Conservation (phyloP, 1,140 invertebrate genomes). For the Chrysoperla carnea region DNA sequence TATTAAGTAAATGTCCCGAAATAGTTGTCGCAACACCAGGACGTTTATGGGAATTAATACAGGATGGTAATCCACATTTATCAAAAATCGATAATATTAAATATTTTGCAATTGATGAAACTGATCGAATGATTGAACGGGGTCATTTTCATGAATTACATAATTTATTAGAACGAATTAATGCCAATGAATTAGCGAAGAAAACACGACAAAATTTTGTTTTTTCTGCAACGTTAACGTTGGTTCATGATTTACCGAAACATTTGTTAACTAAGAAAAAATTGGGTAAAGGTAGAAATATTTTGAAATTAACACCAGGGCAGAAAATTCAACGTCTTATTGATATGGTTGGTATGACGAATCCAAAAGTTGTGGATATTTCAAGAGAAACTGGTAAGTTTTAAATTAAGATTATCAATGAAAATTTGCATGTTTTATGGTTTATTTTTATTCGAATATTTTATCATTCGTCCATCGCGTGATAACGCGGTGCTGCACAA, state of each 20-base stretch:
- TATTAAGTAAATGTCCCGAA: slow-evolving; percentile 69
- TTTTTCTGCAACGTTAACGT: slow-evolving; percentile 92
- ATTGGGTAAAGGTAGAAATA: slow-evolving; percentile 29
- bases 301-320: slow-evolving; percentile 42
- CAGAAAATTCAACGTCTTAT: slow-evolving; percentile 57
- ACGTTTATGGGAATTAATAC: slow-evolving; percentile 81
- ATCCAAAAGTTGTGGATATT: slow-evolving; percentile 87
- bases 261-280: slow-evolving; percentile 50
- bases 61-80: slow-evolving; percentile 58
- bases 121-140: slow-evolving; percentile 93
- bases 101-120: slow-evolving; percentile 94
- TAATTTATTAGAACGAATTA: slow-evolving; percentile 63
- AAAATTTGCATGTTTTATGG: too few species aligned
- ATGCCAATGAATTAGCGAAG: slow-evolving; percentile 39
- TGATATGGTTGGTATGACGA: slow-evolving; percentile 59
- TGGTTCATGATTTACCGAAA: slow-evolving; percentile 68
- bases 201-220: slow-evolving; percentile 78
- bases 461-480: too few species aligned
- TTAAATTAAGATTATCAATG: slow-evolving; percentile 3
- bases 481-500: too few species aligned
- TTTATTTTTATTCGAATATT: too few species aligned
- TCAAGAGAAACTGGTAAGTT: slow-evolving; percentile 46
- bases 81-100: slow-evolving; percentile 48
- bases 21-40: slow-evolving; percentile 94
- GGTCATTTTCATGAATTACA: slow-evolving; percentile 91